Evolutionary conservation across 2,888 invertebrate species (phyloP).

Genomic region (Pelosia muscerda): DNA sequence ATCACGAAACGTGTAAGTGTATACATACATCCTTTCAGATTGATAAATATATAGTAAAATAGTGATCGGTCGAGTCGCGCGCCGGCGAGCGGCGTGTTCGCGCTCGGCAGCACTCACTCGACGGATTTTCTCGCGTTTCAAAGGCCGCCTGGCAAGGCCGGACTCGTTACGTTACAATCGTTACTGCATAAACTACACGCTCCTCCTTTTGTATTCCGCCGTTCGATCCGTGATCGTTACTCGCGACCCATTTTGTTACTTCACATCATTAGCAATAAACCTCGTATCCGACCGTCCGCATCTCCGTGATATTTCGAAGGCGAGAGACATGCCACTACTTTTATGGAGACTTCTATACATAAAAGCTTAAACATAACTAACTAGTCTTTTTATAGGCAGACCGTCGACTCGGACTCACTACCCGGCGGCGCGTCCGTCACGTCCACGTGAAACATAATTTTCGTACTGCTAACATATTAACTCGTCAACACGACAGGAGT

Average conservation of each 20-base stretch:
- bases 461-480: slow-evolving; percentile 85
- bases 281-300: slow-evolving; percentile 45
- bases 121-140: slow-evolving; percentile 48
- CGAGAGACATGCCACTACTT: slow-evolving; percentile 77
- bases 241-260: slow-evolving; percentile 34
- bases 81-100: slow-evolving; percentile 48
- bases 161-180: slow-evolving; percentile 57
- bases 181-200: slow-evolving; percentile 47
- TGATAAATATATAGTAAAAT: slow-evolving; percentile 83
- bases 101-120: slow-evolving; percentile 43
- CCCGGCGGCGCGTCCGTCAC: slow-evolving; percentile 61
- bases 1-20: slow-evolving; percentile 73
- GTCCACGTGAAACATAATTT: slow-evolving; percentile 73
- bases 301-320: slow-evolving; percentile 47
- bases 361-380: slow-evolving; percentile 82
- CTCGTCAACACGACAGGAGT: slow-evolving; percentile 83
- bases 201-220: slow-evolving; percentile 31
- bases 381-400: slow-evolving; percentile 82
- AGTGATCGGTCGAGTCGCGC: slow-evolving; percentile 60
- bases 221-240: slow-evolving; percentile 33
- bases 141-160: slow-evolving; percentile 56
- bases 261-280: slow-evolving; percentile 41
- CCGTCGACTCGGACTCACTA: slow-evolving; percentile 71
- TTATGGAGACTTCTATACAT: slow-evolving; percentile 73
- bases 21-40: slow-evolving; percentile 76